phyloP scores from a whole-genome alignment of 2,797 vertebrate species.

The Xenops minutus region DNA sequence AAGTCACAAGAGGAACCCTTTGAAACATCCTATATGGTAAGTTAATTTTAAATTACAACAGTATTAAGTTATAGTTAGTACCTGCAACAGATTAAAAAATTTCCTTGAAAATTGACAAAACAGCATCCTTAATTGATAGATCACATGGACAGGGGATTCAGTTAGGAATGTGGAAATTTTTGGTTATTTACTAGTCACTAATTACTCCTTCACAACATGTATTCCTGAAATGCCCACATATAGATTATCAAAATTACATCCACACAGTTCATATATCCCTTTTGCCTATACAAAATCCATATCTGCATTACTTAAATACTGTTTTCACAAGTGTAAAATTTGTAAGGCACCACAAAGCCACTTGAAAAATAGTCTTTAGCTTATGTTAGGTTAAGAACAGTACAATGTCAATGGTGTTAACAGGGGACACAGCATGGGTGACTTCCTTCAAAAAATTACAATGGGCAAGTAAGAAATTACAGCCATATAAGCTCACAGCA shows the following conservation, averaged over 20 bases:
- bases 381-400: neutral
- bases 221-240: neutral
- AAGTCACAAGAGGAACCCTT: neutral
- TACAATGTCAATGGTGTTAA: neutral
- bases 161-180: neutral
- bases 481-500: neutral
- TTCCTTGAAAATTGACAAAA: neutral
- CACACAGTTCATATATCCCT: neutral
- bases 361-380: neutral
- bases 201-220: neutral
- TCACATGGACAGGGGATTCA: neutral
- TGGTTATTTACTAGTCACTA: neutral
- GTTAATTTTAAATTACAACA: neutral
- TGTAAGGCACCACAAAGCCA: neutral
- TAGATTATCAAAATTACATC: neutral
- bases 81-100: neutral
- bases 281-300: neutral
- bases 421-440: neutral
- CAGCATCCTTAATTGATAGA: neutral
- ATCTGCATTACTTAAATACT: neutral
- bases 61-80: neutral
- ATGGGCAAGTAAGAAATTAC: neutral
- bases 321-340: neutral
- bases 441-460: neutral
- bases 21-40: neutral